A percentile compares a stretch with the other conserved stretches of the same genome.
Evolutionary conservation across 1,140 invertebrate genomes (phyloP).

Genomic region (Drosophila sucinea): DNA sequence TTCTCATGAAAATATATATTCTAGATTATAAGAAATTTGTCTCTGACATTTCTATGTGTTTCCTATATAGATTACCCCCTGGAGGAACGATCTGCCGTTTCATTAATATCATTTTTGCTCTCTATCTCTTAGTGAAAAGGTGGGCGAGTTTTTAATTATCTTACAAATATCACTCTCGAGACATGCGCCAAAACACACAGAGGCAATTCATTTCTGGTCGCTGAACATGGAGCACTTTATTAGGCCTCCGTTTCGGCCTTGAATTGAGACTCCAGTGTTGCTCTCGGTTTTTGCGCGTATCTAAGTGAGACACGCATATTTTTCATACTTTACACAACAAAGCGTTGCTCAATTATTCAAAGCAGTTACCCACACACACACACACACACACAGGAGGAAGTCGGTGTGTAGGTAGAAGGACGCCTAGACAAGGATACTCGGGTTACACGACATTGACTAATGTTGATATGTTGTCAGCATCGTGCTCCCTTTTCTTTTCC

Average conservation of each 20-base stretch:
- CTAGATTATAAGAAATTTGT: no score
- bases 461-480: slow-evolving; percentile 75
- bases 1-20: no score
- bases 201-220: slow-evolving; percentile 4
- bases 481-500: slow-evolving; percentile 24
- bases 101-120: neutral
- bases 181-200: neutral
- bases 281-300: slow-evolving; percentile 21
- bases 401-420: slow-evolving; percentile 1
- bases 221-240: slow-evolving; percentile 40
- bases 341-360: slow-evolving; percentile 73
- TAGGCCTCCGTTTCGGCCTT: slow-evolving; percentile 33
- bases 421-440: slow-evolving; percentile 67
- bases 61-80: no score
- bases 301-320: slow-evolving; percentile 64
- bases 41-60: no score
- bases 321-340: slow-evolving; percentile 74
- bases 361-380: slow-evolving; percentile 35
- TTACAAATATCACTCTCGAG: neutral
- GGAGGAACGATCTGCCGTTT: no score
- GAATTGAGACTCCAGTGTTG: neutral
- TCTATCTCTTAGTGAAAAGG: neutral
- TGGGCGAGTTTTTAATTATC: slow-evolving; percentile 39
- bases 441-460: slow-evolving; percentile 78
- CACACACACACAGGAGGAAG: neutral